Percentiles rank a stretch among this genome's conserved stretches.
Conservation (phyloP, 2,888 invertebrate genomes). For the Hyppa rectilinea region DNA sequence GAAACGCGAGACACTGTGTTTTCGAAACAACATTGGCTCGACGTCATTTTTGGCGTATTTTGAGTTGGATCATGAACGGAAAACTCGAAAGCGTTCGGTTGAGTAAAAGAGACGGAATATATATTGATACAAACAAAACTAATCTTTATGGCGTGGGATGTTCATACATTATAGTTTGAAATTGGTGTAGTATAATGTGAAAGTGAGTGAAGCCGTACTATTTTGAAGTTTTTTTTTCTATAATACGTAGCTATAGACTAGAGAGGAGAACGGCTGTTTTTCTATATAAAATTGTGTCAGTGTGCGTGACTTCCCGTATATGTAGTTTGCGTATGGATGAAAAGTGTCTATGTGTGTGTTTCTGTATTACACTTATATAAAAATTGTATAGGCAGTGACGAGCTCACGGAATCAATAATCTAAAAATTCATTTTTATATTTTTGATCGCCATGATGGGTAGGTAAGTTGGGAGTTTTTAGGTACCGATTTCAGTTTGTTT, state of each 20-base stretch:
- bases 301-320: conserved; percentile 87
- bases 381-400: conserved; percentile 83
- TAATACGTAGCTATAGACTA: conserved; percentile 82
- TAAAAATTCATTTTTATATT: conserved; percentile 86
- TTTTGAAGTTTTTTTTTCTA: conserved; percentile 89
- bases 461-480: conserved; percentile 34
- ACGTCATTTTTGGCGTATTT: conserved; percentile 91
- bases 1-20: conserved; percentile 90
- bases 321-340: conserved; percentile 83
- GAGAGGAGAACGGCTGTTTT: conserved; percentile 87
- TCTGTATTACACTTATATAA: conserved; percentile 84
- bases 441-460: conserved; percentile 73
- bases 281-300: conserved; percentile 84
- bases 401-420: conserved; percentile 85
- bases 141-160: conserved; percentile 78
- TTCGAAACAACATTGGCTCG: conserved; percentile 88
- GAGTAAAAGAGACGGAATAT: conserved; percentile 82
- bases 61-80: conserved; percentile 90
- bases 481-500: background rate
- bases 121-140: conserved; percentile 77
- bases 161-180: conserved; percentile 79
- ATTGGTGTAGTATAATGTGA: conserved; percentile 77
- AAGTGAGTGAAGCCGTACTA: conserved; percentile 87
- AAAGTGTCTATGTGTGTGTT: conserved; percentile 75
- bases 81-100: conserved; percentile 90